Evolutionary conservation across 2,888 invertebrate species (phyloP), one percentile per base, ranked within the genome.

Genomic region (Stenodera caucasica): DNA sequence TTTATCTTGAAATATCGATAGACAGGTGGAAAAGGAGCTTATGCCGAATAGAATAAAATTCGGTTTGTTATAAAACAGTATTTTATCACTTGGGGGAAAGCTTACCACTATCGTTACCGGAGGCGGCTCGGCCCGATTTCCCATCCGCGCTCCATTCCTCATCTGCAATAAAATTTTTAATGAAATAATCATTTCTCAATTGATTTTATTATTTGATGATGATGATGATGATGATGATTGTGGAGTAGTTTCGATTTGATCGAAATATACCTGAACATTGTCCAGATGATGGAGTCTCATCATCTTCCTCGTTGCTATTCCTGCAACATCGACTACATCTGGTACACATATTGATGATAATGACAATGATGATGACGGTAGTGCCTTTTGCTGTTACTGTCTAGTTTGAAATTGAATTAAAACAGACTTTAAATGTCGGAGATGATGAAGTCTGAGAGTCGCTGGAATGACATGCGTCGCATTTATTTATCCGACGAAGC

Each of bases 111-210:
- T 81, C 80, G 69, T 73, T 79, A 63, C 78, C 77, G 60, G 78
- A 76, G 62, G 74, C 66, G 52, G 73, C 74, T 65, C 80, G 75
- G 62, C 80, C 80, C 40, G 78, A 77, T 71, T 85, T 85, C 72
- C 84, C 84, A 79, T 85, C 85, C 57, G 84, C 81, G 77, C 83
- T 85, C 85, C 85, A 85, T 80, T 86, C 86, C 78, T 86, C 85
- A 72, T 86, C 86, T 86, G 82, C 61, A 83, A 83, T 69, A 74
- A 73, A 74, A 71, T 72, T 78, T 3, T 5, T 5, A 26, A 26
- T 6, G 3, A 26, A 26, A 26, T 26, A 26, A 3, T 6, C 3
- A 6, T 5, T 26, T 6, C 7, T 26, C 7, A 26, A 26, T 26
- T 26, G 7, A 26, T 6, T 26, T 6, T n/a, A n/a, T n/a, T n/a